phyloP scores from a whole-genome alignment of 2,888 invertebrate species.

The Acrobeloides nanus region DNA sequence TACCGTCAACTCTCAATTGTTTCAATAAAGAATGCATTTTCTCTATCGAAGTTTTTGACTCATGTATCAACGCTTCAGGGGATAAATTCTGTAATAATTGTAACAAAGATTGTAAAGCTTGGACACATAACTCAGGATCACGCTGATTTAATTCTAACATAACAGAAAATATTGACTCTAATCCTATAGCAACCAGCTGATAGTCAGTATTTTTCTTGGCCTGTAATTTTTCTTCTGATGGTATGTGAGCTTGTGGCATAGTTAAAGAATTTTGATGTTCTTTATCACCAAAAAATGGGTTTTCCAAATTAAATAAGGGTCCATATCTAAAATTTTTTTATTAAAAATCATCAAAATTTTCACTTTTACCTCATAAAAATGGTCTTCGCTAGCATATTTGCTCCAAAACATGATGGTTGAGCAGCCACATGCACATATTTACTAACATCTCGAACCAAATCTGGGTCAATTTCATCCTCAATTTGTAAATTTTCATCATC shows the following conservation, averaged over 20 bases:
- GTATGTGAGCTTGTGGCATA: no score
- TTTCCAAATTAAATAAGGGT: no score
- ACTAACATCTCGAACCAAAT: background rate
- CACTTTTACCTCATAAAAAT: constrained; percentile 28
- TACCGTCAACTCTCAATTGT: constrained; percentile 34
- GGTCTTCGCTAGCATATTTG: constrained; percentile 33
- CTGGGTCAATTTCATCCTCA: background rate
- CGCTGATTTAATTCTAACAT: constrained; percentile 76
- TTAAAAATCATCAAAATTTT: background rate
- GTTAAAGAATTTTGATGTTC: no score
- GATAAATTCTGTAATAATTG: constrained; percentile 82
- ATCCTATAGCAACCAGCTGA: constrained; percentile 57
- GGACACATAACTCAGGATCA: constrained; percentile 77
- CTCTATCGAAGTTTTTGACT: constrained; percentile 71
- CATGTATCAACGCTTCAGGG: constrained; percentile 75
- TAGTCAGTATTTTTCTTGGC: constrained; percentile 1
- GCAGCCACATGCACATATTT: constrained; percentile 29
- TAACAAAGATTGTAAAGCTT: constrained; percentile 75
- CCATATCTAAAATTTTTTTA: no score
- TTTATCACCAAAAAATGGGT: no score
- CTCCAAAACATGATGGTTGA: constrained; percentile 35
- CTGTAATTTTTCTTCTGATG: background rate
- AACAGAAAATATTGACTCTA: constrained; percentile 75
- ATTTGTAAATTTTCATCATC: background rate
- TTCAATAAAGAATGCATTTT: constrained; percentile 74